Evolutionary conservation across 1,140 invertebrate species (phyloP).

Genomic region (Dolichoris vasculosae): DNA sequence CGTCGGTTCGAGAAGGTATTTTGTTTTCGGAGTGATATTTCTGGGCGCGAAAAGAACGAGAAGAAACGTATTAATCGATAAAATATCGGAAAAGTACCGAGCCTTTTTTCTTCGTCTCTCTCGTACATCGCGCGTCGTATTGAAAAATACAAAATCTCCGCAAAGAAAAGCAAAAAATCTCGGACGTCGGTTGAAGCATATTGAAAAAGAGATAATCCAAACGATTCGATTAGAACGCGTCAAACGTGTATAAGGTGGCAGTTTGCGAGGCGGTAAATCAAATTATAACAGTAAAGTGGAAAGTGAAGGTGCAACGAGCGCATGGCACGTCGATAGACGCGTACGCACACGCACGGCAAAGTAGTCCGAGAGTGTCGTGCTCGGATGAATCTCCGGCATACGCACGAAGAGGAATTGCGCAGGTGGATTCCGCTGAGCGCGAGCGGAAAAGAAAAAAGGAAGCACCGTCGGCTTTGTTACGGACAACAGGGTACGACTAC

Average conservation of each 20-base stretch:
- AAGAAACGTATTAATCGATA: background rate
- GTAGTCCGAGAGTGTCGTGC: background rate
- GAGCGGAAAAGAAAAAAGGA: background rate
- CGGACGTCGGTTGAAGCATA: background rate
- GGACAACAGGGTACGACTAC: background rate
- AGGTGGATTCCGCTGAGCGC: background rate
- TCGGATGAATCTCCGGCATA: background rate
- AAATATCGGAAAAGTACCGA: background rate
- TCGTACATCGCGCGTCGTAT: background rate
- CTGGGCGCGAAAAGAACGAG: background rate
- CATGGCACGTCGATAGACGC: conserved; percentile 49
- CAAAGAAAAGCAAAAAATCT: background rate
- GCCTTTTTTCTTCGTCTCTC: background rate
- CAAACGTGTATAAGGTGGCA: background rate
- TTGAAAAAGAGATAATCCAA: conserved; percentile 32
- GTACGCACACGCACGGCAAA: conserved; percentile 2
- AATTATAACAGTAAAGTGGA: conserved; percentile 66
- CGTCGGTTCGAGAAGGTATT: background rate
- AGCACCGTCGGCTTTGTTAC: background rate
- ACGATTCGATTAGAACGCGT: background rate
- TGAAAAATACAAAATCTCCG: background rate
- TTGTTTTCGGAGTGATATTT: background rate
- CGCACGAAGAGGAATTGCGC: background rate
- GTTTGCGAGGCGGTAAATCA: conserved; percentile 3
- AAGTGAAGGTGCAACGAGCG: conserved; percentile 70